A percentile compares a stretch with the other conserved stretches of the same genome.
These are phyloP conservation scores for Drosophila nikananu DNA, from an alignment of 1,140 invertebrate genomes.

Conservation along the genomic window DNA sequence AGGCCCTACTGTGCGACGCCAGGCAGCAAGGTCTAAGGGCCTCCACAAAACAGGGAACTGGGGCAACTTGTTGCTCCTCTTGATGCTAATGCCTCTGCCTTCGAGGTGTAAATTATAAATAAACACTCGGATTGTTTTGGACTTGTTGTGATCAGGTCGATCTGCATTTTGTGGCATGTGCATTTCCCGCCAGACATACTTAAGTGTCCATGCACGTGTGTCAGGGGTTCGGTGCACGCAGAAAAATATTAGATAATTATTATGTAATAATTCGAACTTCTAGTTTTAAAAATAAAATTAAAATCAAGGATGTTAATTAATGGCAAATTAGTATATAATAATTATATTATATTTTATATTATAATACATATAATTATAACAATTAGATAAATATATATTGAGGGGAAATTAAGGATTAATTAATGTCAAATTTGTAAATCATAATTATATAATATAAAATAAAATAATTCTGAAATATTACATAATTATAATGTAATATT, in stretches of 20 bases:
- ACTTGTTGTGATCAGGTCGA: conserved; percentile 34
- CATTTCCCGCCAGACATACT: conserved; percentile 3
- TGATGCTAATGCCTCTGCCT: conserved; percentile 26
- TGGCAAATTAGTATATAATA: no score
- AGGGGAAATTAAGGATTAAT: no score
- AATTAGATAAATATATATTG: no score
- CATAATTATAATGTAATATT: no score
- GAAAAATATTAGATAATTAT: not conserved
- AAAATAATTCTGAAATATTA: no score
- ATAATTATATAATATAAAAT: no score
- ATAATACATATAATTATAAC: no score
- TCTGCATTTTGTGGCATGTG: conserved; percentile 19
- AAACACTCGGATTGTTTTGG: conserved; percentile 48
- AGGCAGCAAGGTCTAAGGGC: conserved; percentile 61
- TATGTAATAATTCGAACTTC: no score
- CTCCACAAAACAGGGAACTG: conserved; percentile 32
- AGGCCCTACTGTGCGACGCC: no score
- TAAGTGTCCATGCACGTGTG: conserved; percentile 9
- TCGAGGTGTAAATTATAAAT: conserved; percentile 70
- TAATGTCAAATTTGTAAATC: no score
- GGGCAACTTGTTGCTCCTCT: conserved; percentile 69
- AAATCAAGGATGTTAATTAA: no score
- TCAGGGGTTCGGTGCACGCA: not conserved
- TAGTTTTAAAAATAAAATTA: not conserved
- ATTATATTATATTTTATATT: no score